Conservation (phyloP, 2,113 vertebrate species). For the Centropus unirufus region DNA sequence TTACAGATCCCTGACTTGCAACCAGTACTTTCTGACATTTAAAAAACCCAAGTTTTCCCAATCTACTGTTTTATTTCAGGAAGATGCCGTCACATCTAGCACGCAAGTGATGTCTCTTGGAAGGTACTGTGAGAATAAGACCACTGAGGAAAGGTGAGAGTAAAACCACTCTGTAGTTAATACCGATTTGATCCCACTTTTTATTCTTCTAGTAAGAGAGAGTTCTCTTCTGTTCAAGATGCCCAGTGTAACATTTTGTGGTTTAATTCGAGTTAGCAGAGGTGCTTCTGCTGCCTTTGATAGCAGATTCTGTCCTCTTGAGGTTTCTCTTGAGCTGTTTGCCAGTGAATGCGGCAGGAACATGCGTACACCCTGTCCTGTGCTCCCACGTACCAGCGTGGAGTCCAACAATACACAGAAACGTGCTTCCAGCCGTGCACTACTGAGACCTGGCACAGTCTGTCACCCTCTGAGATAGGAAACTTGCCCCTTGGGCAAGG, state of each 20-base stretch:
- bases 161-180: not conserved
- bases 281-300: not conserved
- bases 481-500: not conserved
- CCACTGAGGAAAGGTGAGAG: not conserved
- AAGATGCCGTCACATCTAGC: not conserved
- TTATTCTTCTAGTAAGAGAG: not conserved
- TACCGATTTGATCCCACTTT: not conserved
- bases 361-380: not conserved
- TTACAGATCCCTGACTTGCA: not conserved
- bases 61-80: not conserved
- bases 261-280: not conserved
- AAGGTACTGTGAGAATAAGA: not conserved
- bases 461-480: not conserved
- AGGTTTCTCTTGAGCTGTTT: not conserved
- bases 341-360: not conserved
- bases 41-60: not conserved
- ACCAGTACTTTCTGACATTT: not conserved
- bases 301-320: not conserved
- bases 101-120: not conserved
- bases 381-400: not conserved
- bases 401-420: not conserved
- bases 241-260: not conserved
- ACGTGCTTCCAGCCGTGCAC: rapidly evolving
- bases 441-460: not conserved
- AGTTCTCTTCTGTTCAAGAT: not conserved